These are phyloP conservation scores for Stenurella melanura DNA, from an alignment of 2,888 invertebrate genomes.

Conservation along the genomic window DNA sequence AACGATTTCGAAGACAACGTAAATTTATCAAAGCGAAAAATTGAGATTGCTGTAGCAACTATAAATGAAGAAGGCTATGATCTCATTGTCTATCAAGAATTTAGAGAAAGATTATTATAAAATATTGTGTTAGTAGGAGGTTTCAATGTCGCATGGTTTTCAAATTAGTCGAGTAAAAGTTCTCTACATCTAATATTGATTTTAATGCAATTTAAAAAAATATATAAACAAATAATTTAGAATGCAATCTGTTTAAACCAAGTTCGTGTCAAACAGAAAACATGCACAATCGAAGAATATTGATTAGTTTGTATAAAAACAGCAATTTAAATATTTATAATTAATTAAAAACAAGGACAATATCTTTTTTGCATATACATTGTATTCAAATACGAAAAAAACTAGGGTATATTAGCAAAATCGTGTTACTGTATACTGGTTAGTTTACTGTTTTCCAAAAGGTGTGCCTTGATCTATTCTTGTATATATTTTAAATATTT, in stretches of 20 bases:
- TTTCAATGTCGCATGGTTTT: too few species aligned
- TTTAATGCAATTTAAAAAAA: too few species aligned
- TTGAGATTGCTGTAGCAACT: too few species aligned
- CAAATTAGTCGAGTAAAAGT: too few species aligned
- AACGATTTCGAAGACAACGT: too few species aligned
- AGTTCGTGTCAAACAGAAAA: neutral
- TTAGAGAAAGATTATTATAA: too few species aligned
- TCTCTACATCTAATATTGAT: too few species aligned
- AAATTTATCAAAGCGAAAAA: too few species aligned
- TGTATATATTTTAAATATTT: neutral
- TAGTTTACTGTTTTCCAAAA: neutral
- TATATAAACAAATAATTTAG: neutral
- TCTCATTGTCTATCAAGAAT: too few species aligned
- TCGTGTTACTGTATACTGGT: neutral
- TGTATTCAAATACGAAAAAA: conserved; percentile 17
- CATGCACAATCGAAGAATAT: conserved; percentile 7
- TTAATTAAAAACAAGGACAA: conserved; percentile 27
- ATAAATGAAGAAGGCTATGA: too few species aligned
- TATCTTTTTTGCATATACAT: conserved; percentile 17
- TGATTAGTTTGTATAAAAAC: neutral
- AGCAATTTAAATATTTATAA: conserved; percentile 4
- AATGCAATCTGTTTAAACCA: neutral
- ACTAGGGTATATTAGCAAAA: neutral
- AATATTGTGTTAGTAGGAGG: too few species aligned
- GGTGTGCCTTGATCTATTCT: neutral